Conservation (phyloP, 2,797 vertebrate genomes). For the Okamejei kenojei region DNA sequence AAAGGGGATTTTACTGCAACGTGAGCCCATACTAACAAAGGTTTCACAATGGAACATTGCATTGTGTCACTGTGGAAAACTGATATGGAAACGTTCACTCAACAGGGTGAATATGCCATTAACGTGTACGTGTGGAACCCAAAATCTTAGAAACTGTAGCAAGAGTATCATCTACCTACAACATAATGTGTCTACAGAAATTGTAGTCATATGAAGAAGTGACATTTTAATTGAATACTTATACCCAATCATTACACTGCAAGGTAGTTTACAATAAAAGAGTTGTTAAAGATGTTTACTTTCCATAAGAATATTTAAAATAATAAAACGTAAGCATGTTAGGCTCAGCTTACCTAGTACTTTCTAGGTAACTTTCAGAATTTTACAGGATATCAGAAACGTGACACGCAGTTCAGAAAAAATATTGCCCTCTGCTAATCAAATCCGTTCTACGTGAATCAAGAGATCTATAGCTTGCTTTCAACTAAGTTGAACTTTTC, state of each 20-base stretch:
- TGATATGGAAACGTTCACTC: background rate
- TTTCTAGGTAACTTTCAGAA: background rate
- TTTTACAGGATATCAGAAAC: background rate
- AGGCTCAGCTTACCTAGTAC: background rate
- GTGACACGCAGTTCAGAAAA: background rate
- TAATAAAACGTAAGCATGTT: background rate
- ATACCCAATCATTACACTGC: background rate
- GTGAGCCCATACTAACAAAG: background rate
- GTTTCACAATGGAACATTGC: background rate
- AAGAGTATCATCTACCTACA: background rate
- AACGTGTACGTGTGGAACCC: background rate
- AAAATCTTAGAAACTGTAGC: background rate
- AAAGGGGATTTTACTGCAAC: background rate
- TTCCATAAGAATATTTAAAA: background rate
- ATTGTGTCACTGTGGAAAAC: background rate
- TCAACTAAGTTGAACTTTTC: background rate
- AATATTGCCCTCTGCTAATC: conserved; percentile 1
- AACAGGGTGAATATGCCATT: background rate
- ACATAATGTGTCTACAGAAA: background rate
- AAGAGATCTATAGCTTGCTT: background rate
- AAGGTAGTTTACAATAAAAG: background rate
- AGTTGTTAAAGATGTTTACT: background rate
- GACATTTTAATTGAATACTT: background rate
- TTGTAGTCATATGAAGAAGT: background rate
- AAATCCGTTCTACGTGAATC: background rate